These are phyloP conservation scores for Origma solitaria DNA, from an alignment of 2,113 vertebrate species.

Conservation along the genomic window DNA sequence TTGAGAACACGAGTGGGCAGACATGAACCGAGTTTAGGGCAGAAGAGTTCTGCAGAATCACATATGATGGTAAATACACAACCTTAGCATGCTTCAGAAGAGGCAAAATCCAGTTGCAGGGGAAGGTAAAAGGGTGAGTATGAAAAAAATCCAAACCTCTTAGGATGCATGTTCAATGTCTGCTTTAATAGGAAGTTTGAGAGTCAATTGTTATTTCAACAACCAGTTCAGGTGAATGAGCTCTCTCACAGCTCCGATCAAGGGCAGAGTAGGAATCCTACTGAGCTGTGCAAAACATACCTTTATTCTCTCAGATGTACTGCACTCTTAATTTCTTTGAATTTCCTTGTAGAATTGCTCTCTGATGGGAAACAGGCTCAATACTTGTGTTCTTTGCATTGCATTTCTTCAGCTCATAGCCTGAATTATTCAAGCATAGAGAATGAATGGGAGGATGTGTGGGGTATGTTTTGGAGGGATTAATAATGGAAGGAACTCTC, in stretches of 20 bases:
- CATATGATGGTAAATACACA: background rate
- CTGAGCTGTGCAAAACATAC: background rate
- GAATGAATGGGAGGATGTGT: too few species aligned
- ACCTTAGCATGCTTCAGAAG: background rate
- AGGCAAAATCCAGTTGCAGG: background rate
- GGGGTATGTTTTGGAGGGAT: fast-evolving
- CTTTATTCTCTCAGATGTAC: background rate
- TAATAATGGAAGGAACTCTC: background rate
- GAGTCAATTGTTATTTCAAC: background rate
- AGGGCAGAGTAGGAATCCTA: background rate
- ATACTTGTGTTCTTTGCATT: too few species aligned
- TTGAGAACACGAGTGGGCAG: background rate
- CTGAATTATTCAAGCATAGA: background rate
- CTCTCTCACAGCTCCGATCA: background rate
- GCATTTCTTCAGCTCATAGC: background rate
- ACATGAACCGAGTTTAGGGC: background rate
- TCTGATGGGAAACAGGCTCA: background rate
- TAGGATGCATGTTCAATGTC: background rate
- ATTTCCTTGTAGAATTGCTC: background rate
- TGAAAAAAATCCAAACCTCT: background rate
- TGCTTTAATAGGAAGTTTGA: background rate
- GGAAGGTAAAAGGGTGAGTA: background rate
- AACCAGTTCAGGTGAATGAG: background rate
- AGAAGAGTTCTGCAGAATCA: background rate
- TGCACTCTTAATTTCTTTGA: background rate